A percentile compares a stretch with the other conserved stretches of the same genome.
phyloP scores from a whole-genome alignment of 1,140 invertebrate species.

The Trichogramma pretiosum region DNA sequence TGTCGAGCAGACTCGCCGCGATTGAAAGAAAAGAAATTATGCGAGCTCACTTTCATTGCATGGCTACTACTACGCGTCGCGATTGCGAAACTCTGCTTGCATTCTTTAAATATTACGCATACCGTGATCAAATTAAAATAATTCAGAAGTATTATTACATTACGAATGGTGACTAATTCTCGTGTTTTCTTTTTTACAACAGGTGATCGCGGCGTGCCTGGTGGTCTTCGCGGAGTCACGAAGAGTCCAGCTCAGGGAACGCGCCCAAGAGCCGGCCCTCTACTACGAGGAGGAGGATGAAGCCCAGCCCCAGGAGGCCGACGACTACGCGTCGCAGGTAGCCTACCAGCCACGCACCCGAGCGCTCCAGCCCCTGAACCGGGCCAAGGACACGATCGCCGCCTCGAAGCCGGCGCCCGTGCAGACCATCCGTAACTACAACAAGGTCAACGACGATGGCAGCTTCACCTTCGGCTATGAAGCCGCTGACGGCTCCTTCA shows the following conservation, averaged over 20 bases:
- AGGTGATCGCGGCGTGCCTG: slow-evolving; percentile 38
- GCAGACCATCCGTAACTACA: slow-evolving; percentile 70
- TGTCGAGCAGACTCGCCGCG: too few relatives aligned
- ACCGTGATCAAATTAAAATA: too few relatives aligned
- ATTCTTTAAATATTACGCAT: too few relatives aligned
- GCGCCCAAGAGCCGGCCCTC: slow-evolving; percentile 32
- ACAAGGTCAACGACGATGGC: slow-evolving; percentile 74
- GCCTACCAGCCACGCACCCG: slow-evolving; percentile 38
- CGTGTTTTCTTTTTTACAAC: too few relatives aligned
- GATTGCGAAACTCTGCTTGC: too few relatives aligned
- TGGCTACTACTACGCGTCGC: too few relatives aligned
- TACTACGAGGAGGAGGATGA: slow-evolving; percentile 41
- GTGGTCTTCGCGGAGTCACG: slow-evolving; percentile 31
- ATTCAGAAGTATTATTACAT: too few relatives aligned
- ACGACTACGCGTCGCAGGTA: slow-evolving; percentile 31
- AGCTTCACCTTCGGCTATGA: slow-evolving; percentile 83
- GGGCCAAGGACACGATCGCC: slow-evolving; percentile 47
- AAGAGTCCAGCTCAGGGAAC: slow-evolving; percentile 34
- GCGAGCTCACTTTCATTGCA: too few relatives aligned
- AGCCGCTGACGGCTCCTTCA: slow-evolving; percentile 81
- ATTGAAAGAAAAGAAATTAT: too few relatives aligned
- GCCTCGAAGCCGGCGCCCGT: slow-evolving; percentile 60
- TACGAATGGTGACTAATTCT: too few relatives aligned
- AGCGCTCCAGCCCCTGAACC: slow-evolving; percentile 36
- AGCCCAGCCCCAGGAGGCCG: slow-evolving; percentile 30